These are phyloP conservation scores for Enteromius fasciolatus DNA, from an alignment of 2,797 vertebrate species.

Conservation along the genomic window DNA sequence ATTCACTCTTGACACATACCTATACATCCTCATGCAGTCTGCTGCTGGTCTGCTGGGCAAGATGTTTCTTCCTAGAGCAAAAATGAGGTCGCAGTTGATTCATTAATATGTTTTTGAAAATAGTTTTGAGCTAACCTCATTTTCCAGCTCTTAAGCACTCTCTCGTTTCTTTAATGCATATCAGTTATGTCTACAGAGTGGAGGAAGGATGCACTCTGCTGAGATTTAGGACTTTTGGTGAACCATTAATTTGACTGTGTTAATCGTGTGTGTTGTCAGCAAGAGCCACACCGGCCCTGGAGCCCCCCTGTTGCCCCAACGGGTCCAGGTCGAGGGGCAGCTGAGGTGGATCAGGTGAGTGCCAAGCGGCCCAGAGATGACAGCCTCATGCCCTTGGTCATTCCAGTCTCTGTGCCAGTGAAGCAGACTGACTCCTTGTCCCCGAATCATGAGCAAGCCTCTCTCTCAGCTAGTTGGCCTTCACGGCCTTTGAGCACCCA, in stretches of 20 bases:
- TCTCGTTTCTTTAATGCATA: constrained; percentile 1
- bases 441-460: constrained; percentile 74
- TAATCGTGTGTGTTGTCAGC: constrained; percentile 30
- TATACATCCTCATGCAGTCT: not conserved
- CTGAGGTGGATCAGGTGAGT: constrained; percentile 69
- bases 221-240: not conserved
- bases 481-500: constrained; percentile 67
- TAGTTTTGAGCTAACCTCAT: constrained; percentile 1
- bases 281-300: constrained; percentile 78
- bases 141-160: constrained; percentile 10
- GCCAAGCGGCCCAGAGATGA: constrained; percentile 86
- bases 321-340: constrained; percentile 51
- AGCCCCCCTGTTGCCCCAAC: constrained; percentile 64
- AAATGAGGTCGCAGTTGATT: constrained; percentile 14
- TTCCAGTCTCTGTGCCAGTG: constrained; percentile 96
- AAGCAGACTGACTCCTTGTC: constrained; percentile 78
- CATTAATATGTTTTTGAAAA: constrained; percentile 29
- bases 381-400: constrained; percentile 89
- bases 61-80: not conserved
- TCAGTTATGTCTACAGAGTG: not conserved
- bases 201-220: not conserved
- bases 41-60: constrained; percentile 10
- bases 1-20: constrained; percentile 20
- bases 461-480: constrained; percentile 74
- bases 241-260: constrained; percentile 3